These are phyloP conservation scores for Sycophila sp. DNA, from an alignment of 1,140 invertebrate genomes.

Conservation along the genomic window DNA sequence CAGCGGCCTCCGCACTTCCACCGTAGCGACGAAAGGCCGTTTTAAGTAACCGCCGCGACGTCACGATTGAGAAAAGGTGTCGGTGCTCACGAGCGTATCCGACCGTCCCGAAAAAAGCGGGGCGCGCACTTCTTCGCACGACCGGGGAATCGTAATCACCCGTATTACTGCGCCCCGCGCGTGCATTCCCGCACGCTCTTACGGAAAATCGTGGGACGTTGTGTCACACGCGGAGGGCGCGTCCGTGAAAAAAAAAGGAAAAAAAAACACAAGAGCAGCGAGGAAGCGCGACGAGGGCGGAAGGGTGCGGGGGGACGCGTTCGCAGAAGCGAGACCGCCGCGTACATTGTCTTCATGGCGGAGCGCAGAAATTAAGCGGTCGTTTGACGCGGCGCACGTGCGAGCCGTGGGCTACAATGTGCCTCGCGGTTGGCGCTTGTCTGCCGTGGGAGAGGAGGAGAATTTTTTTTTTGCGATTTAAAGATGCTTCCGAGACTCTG, in stretches of 20 bases:
- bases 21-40: too few relatives aligned
- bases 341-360: too few relatives aligned
- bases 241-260: neutral
- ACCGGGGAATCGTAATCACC: slow-evolving; percentile 55
- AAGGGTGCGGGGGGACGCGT: slow-evolving; percentile 10
- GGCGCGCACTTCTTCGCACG: slow-evolving; percentile 51
- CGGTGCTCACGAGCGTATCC: neutral
- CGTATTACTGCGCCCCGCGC: slow-evolving; percentile 23
- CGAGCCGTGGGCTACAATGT: too few relatives aligned
- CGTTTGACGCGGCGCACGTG: neutral
- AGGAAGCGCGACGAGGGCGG: too few relatives aligned
- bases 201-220: slow-evolving; percentile 11
- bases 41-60: neutral
- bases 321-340: neutral
- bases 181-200: slow-evolving; percentile 43
- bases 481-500: too few relatives aligned
- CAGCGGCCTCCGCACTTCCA: too few relatives aligned
- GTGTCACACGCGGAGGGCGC: slow-evolving; percentile 21
- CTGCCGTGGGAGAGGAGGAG: too few relatives aligned
- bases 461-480: too few relatives aligned
- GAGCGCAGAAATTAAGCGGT: neutral
- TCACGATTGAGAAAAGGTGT: neutral
- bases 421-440: too few relatives aligned
- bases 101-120: neutral
- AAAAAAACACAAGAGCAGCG: neutral